phyloP scores from a whole-genome alignment of 1,140 invertebrate species.

The Cydia splendana region DNA sequence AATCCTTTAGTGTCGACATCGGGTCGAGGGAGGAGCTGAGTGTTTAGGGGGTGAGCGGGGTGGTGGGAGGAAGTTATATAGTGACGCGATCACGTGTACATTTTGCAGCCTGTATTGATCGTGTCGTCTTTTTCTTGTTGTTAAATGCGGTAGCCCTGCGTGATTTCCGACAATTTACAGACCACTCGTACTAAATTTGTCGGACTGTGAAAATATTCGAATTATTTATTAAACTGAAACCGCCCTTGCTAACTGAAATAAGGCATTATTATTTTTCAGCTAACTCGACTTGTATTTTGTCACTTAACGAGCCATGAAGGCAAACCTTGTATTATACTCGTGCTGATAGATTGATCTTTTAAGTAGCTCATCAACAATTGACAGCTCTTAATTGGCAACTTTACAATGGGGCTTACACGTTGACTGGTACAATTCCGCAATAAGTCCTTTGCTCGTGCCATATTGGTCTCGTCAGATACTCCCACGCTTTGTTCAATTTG shows the following conservation, averaged over 20 bases:
- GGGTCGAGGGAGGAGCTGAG: conserved; percentile 64
- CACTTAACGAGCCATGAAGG: not conserved
- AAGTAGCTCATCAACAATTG: not conserved
- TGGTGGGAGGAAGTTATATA: conserved; percentile 74
- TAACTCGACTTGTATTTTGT: not conserved
- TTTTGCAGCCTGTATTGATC: conserved; percentile 79
- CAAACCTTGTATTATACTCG: not conserved
- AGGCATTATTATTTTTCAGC: not conserved
- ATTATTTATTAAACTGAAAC: conserved; percentile 15
- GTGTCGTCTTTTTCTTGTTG: conserved; percentile 76
- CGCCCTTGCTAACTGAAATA: not conserved
- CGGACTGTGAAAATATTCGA: not conserved
- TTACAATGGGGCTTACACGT: not conserved
- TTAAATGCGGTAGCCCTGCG: conserved; percentile 57
- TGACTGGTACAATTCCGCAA: not conserved
- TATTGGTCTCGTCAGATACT: conserved; percentile 29
- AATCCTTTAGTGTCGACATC: conserved; percentile 70
- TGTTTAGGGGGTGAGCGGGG: conserved; percentile 71
- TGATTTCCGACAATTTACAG: conserved; percentile 49
- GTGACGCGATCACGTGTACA: conserved; percentile 79
- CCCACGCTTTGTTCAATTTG: conserved; percentile 18
- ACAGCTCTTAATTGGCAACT: not conserved
- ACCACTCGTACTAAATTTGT: conserved; percentile 12
- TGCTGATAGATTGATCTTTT: not conserved
- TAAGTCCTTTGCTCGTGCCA: conserved; percentile 24